These are phyloP conservation scores for Hydraecia micacea DNA, from an alignment of 2,888 invertebrate genomes.

Conservation along the genomic window DNA sequence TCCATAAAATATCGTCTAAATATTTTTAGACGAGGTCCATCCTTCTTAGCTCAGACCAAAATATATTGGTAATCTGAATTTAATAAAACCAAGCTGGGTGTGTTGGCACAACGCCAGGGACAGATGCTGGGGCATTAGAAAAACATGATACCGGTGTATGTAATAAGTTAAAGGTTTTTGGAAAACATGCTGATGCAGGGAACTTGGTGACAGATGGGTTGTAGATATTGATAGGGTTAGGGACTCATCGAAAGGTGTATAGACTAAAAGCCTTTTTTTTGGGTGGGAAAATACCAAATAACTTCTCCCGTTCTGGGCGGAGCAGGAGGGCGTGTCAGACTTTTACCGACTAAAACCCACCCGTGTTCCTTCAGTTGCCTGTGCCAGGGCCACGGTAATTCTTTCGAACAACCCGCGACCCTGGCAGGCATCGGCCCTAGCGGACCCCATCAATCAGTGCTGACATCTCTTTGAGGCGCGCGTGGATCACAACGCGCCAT, in stretches of 20 bases:
- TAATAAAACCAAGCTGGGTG: constrained; percentile 60
- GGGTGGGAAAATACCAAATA: too few relatives aligned
- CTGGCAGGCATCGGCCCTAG: too few relatives aligned
- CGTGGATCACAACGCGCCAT: too few relatives aligned
- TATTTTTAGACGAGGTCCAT: constrained; percentile 34
- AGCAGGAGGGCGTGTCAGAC: too few relatives aligned
- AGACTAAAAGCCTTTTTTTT: too few relatives aligned
- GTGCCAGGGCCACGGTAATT: too few relatives aligned
- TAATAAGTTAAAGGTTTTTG: constrained; percentile 43
- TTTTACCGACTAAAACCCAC: too few relatives aligned
- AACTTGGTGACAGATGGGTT: constrained; percentile 1
- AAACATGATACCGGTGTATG: constrained; percentile 41
- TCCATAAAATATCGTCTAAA: constrained; percentile 40
- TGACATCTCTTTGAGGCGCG: too few relatives aligned
- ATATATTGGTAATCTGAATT: constrained; percentile 57
- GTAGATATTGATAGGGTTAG: not conserved
- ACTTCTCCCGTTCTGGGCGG: too few relatives aligned
- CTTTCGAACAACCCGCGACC: too few relatives aligned
- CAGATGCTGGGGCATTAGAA: constrained; percentile 52
- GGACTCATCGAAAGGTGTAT: not conserved
- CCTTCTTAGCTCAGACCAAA: constrained; percentile 38
- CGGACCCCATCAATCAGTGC: too few relatives aligned
- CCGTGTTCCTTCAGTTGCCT: too few relatives aligned
- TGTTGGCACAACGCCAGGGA: constrained; percentile 54
- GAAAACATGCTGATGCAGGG: constrained; percentile 45